Conservation (phyloP, 2,797 vertebrate species). For the Propithecus deckenii region DNA sequence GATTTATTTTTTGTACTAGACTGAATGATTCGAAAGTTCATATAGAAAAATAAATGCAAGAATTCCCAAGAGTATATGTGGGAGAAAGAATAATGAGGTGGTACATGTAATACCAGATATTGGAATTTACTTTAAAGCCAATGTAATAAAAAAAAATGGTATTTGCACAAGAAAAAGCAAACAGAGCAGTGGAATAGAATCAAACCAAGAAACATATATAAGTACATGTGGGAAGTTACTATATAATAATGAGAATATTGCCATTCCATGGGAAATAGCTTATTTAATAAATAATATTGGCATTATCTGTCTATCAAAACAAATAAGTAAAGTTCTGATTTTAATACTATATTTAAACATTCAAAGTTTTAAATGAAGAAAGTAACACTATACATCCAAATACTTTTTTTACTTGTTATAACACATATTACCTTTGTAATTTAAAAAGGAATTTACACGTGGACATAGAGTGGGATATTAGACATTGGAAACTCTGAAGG, state of each 20-base stretch:
- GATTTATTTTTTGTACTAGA: constrained; percentile 1
- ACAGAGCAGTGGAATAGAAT: constrained; percentile 32
- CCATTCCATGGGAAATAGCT: background rate
- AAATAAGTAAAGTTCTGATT: background rate
- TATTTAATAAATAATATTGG: constrained; percentile 23
- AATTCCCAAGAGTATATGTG: constrained; percentile 36
- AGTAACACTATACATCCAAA: background rate
- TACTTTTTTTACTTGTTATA: background rate
- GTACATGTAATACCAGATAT: background rate
- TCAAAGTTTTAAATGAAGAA: constrained; percentile 11
- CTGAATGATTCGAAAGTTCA: constrained; percentile 35
- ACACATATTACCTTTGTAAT: background rate
- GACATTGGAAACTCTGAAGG: background rate
- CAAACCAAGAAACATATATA: background rate
- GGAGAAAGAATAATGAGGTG: constrained; percentile 33
- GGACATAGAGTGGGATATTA: background rate
- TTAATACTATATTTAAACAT: constrained; percentile 17
- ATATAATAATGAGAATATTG: background rate
- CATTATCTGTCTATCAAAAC: background rate
- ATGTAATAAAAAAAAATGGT: constrained; percentile 38
- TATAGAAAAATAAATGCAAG: constrained; percentile 35
- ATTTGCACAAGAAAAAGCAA: constrained; percentile 58
- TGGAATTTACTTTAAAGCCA: constrained; percentile 65
- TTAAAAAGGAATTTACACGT: background rate
- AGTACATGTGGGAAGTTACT: constrained; percentile 19